These are phyloP conservation scores for Phortica magna DNA, from an alignment of 2,888 invertebrate species.

Conservation along the genomic window DNA sequence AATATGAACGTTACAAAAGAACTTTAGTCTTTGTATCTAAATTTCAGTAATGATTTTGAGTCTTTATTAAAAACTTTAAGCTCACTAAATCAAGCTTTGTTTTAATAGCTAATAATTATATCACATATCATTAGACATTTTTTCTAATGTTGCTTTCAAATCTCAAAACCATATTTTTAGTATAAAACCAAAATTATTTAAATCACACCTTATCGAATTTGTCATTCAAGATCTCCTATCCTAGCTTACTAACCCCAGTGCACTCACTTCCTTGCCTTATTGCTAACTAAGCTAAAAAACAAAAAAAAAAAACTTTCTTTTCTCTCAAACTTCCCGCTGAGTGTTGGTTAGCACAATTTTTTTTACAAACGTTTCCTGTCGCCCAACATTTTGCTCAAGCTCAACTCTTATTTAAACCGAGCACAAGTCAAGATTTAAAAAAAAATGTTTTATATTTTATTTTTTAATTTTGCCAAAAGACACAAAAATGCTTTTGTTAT, in stretches of 20 bases:
- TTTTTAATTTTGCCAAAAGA: constrained; percentile 10
- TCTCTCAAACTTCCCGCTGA: constrained; percentile 20
- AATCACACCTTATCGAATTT: too few species aligned
- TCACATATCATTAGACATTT: too few species aligned
- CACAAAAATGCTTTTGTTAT: constrained; percentile 20
- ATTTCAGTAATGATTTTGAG: too few species aligned
- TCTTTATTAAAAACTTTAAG: too few species aligned
- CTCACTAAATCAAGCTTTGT: too few species aligned
- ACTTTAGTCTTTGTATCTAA: too few species aligned
- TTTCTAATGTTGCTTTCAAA: too few species aligned
- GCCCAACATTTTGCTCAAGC: background rate
- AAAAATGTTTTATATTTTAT: background rate
- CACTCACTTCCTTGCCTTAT: background rate
- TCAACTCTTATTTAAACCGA: background rate
- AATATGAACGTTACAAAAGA: too few species aligned
- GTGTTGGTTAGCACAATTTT: background rate
- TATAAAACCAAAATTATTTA: too few species aligned
- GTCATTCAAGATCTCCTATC: too few species aligned
- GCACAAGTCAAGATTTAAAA: background rate
- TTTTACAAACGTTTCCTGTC: background rate
- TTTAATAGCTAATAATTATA: too few species aligned
- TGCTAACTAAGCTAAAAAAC: background rate
- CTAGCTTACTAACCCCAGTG: background rate
- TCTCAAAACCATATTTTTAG: too few species aligned
- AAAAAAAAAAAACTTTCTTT: constrained; percentile 1